These are phyloP conservation scores for Neogobius melanostomus DNA, from an alignment of 2,113 vertebrate species.

Conservation along the genomic window DNA sequence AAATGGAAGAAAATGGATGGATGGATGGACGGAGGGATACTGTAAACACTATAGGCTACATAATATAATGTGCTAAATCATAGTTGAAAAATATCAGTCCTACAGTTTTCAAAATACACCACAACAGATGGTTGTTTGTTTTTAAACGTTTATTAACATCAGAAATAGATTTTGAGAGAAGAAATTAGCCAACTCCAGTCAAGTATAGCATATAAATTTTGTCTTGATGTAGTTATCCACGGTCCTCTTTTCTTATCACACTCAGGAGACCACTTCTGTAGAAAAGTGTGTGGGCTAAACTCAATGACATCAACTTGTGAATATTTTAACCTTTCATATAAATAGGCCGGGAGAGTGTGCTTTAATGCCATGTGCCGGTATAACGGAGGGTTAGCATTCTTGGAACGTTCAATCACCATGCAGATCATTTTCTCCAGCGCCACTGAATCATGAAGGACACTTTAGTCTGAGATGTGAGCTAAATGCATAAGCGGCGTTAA, in stretches of 20 bases:
- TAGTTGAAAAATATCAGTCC: too few species aligned
- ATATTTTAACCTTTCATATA: slow-evolving; percentile 54
- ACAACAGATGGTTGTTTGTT: not conserved
- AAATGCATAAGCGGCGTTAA: slow-evolving; percentile 52
- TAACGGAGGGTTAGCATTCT: slow-evolving; percentile 57
- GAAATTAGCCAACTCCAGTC: slow-evolving; percentile 8
- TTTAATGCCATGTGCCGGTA: slow-evolving; percentile 49
- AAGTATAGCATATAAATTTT: slow-evolving; percentile 21
- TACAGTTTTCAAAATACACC: not conserved
- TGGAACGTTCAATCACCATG: slow-evolving; percentile 64
- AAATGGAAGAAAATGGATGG: too few species aligned
- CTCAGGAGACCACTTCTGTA: slow-evolving; percentile 22
- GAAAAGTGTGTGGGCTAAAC: slow-evolving; percentile 20
- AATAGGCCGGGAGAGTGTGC: slow-evolving; percentile 35
- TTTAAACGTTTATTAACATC: slow-evolving; percentile 5
- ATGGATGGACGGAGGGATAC: too few species aligned
- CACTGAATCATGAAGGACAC: slow-evolving; percentile 73
- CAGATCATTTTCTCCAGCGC: slow-evolving; percentile 66
- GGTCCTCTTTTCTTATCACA: slow-evolving; percentile 14
- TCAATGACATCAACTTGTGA: slow-evolving; percentile 46
- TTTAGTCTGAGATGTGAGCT: slow-evolving; percentile 70
- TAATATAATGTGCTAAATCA: too few species aligned
- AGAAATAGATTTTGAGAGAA: not conserved
- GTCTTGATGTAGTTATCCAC: slow-evolving; percentile 21
- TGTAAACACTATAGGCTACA: too few species aligned